Evolutionary conservation across 2,888 invertebrate species (phyloP), one percentile per base, ranked within the genome.

Genomic region (Norana najaformis): DNA sequence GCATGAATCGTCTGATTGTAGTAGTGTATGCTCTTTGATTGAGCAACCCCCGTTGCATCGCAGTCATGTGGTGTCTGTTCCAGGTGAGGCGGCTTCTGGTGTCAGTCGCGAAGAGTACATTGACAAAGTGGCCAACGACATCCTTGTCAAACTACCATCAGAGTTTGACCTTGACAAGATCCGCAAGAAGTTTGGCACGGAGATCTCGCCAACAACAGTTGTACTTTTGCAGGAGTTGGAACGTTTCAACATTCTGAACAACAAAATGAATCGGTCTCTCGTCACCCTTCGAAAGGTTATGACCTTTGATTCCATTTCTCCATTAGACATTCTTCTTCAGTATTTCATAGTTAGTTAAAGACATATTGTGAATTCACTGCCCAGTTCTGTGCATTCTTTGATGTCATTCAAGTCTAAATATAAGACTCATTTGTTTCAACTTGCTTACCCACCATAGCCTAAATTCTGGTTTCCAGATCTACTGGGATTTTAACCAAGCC

Each of bases 51-150:
- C 14, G 3, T 41, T 41, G 41, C 13, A 18, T 16, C 18, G 41
- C 30, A 3, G 30, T 53, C 53, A 23, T 30, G 30, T 53, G 53
- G 30, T 13, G 53, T 53, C 53, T 69, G 2, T n/a, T n/a, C 6
- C 92, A 97, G 97, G 96, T 92, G 96, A 96, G 89, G 95, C 95
- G 39, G 96, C 96, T 16, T 96, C 96, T 83, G 97, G 97, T 30
- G 96, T 97, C 92, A 97, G 97, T 93, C 96, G 97, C 91, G 98
- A 98, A 93, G 97, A 97, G 92, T 97, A 97, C 94, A 97, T 98
- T 92, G 97, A 97, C 93, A 95, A 95, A 91, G 96, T 97, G 23
- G 97, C 97, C 2, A 96, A 96, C 89, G 98, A 98, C 93, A 97
- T 98, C 90, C 94, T 98, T 47, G 94, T 94, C 41, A 97, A 97